A percentile compares a stretch with the other conserved stretches of the same genome.
phyloP scores from a whole-genome alignment of 2,888 invertebrate species.

The Chrysolina haemoptera region DNA sequence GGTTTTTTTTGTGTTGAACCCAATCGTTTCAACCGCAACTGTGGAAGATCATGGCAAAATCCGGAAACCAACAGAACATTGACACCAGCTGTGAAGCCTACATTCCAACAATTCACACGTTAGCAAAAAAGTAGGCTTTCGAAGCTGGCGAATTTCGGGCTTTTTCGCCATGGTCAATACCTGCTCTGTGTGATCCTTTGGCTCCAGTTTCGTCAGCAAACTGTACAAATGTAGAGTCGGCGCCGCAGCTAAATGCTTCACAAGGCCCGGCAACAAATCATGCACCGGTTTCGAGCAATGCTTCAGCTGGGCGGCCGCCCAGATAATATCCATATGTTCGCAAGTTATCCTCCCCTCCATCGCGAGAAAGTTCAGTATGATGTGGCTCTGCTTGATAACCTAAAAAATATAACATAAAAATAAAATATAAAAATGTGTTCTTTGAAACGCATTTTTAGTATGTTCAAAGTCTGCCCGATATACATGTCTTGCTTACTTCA shows the following conservation, averaged over 20 bases:
- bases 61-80: no score
- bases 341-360: slow-evolving; percentile 92
- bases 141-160: no score
- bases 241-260: slow-evolving; percentile 90
- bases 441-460: not conserved
- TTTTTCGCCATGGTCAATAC: slow-evolving; percentile 65
- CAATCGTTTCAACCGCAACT: no score
- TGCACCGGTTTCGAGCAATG: slow-evolving; percentile 96
- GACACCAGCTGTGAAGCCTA: no score
- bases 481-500: slow-evolving; percentile 74
- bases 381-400: slow-evolving; percentile 95
- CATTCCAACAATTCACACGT: no score
- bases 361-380: slow-evolving; percentile 92
- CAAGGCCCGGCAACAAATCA: slow-evolving; percentile 90
- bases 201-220: slow-evolving; percentile 88
- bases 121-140: no score
- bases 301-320: slow-evolving; percentile 95
- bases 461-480: not conserved
- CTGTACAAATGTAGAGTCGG: slow-evolving; percentile 92
- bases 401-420: slow-evolving; percentile 60
- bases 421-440: not conserved
- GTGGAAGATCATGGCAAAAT: no score
- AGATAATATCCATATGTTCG: slow-evolving; percentile 92
- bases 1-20: no score
- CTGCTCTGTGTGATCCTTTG: slow-evolving; percentile 94